Conservation (phyloP, 2,888 invertebrate species). For the Plutella xylostella region DNA sequence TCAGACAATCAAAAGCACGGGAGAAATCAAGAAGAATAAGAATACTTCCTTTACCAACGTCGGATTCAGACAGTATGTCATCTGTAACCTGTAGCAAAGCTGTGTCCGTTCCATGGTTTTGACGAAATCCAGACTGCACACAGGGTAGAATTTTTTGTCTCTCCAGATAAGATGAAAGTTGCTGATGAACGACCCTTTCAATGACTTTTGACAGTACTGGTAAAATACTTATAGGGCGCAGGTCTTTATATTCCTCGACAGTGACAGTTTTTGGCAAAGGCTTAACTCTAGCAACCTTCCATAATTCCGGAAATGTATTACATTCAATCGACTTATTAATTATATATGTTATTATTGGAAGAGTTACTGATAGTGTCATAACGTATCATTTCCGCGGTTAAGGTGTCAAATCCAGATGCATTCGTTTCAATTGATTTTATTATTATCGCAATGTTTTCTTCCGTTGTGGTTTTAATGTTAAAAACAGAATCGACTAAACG, state of each 20-base stretch:
- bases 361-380: not conserved
- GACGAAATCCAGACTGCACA: too few relatives aligned
- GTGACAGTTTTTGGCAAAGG: not conserved
- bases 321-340: not conserved
- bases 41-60: too few relatives aligned
- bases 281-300: not conserved
- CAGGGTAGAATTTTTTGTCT: too few relatives aligned
- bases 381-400: not conserved
- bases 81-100: too few relatives aligned
- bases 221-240: constrained; percentile 2
- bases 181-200: too few relatives aligned
- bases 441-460: not conserved
- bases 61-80: too few relatives aligned
- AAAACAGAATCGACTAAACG: not conserved
- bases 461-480: not conserved
- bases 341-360: not conserved
- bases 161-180: too few relatives aligned
- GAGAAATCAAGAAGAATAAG: too few relatives aligned
- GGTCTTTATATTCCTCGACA: not conserved
- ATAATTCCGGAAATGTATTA: not conserved
- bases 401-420: not conserved
- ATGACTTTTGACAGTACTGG: not conserved
- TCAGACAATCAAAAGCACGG: too few relatives aligned
- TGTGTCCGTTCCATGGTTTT: too few relatives aligned
- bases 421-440: not conserved